A percentile compares a stretch with the other conserved stretches of the same genome.
phyloP scores from a whole-genome alignment of 2,113 vertebrate genomes.

The Phrynosoma platyrhinos region DNA sequence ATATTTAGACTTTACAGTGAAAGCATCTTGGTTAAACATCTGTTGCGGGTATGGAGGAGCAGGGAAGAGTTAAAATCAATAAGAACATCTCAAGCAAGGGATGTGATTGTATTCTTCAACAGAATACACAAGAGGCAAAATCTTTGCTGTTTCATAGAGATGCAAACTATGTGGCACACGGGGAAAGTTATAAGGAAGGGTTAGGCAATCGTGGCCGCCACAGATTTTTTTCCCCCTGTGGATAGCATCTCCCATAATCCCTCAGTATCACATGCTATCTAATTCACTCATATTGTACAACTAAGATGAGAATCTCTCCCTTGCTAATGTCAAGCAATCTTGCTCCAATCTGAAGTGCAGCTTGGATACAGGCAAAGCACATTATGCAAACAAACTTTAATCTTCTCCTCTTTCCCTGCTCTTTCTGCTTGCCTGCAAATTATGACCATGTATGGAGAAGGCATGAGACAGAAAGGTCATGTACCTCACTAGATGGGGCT shows the following conservation, averaged over 20 bases:
- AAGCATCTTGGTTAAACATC: neutral
- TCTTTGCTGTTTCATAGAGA: neutral
- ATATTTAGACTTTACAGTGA: neutral
- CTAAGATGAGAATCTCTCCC: neutral
- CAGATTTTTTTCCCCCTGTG: too few species aligned
- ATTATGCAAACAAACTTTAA: neutral
- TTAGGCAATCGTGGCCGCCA: neutral
- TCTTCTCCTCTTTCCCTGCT: neutral
- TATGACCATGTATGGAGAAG: conserved; percentile 32
- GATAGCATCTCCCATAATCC: neutral
- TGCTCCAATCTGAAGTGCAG: neutral
- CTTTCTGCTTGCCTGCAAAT: neutral
- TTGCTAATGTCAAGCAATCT: too few species aligned
- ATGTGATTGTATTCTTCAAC: neutral
- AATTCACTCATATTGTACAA: neutral
- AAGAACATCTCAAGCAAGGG: neutral
- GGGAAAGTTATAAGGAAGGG: too few species aligned
- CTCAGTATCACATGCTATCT: neutral
- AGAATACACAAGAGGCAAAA: neutral
- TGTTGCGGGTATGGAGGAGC: neutral
- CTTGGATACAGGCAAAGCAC: neutral
- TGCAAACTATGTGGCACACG: neutral
- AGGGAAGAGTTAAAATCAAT: neutral
- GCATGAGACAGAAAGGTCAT: neutral
- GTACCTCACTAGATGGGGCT: neutral